phyloP scores from a whole-genome alignment of 2,797 vertebrate genomes.

The Micropoecilia bifurca region DNA sequence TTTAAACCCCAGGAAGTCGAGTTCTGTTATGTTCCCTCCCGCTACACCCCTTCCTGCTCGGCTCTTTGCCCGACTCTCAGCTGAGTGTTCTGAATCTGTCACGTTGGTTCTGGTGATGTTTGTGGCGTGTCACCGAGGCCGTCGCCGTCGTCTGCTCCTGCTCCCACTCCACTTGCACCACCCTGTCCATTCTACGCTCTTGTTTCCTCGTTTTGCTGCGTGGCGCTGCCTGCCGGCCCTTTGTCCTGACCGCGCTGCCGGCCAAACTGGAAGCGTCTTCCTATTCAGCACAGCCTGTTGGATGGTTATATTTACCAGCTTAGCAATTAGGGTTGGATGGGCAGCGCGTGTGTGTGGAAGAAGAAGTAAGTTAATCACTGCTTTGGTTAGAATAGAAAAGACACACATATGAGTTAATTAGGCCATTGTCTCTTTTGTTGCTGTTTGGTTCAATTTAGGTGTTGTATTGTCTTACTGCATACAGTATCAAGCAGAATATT shows the following conservation, averaged over 20 bases:
- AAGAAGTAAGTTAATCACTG: not conserved
- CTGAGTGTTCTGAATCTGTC: conserved; percentile 56
- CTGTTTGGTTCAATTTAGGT: not conserved
- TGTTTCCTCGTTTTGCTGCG: conserved; percentile 64
- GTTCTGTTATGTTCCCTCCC: conserved; percentile 17
- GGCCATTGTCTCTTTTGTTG: not conserved
- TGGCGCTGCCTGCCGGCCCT: conserved; percentile 52
- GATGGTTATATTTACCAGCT: conserved; percentile 57
- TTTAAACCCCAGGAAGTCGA: conserved; percentile 30
- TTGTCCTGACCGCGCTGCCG: conserved; percentile 45
- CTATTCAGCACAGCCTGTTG: conserved; percentile 42
- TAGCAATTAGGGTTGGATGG: conserved; percentile 46
- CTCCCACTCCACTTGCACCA: not conserved
- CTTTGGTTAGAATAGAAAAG: not conserved
- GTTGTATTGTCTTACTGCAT: not conserved
- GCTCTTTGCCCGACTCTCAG: conserved; percentile 38
- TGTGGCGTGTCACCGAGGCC: conserved; percentile 42
- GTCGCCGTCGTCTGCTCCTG: conserved; percentile 36
- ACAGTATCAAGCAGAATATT: not conserved
- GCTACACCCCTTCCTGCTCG: conserved; percentile 10
- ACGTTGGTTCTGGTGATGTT: conserved; percentile 41
- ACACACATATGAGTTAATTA: not conserved
- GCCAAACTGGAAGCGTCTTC: conserved; percentile 69
- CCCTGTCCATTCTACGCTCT: conserved; percentile 43
- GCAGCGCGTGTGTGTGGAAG: conserved; percentile 28